Evolutionary conservation across 2,888 invertebrate species (phyloP).

Genomic region (Ophioninae sp.): DNA sequence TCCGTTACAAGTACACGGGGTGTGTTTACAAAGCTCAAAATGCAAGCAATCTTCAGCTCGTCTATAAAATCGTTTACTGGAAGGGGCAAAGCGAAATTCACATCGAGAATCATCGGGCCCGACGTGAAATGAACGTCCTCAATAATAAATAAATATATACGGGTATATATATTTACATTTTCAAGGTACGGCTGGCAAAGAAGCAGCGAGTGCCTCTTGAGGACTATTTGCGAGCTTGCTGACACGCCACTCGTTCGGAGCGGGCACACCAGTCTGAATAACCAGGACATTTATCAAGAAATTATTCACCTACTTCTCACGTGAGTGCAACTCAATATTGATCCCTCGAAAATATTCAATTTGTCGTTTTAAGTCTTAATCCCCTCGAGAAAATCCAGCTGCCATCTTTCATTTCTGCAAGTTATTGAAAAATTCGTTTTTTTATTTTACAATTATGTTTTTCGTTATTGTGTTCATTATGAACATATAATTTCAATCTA

Average conservation of each 20-base stretch:
- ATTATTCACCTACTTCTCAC: slow-evolving; percentile 86
- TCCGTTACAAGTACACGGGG: background rate
- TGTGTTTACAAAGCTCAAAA: slow-evolving; percentile 7
- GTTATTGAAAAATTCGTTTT: no score
- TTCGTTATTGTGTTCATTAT: no score
- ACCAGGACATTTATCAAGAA: slow-evolving; percentile 86
- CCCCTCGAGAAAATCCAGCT: background rate
- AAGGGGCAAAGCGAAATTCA: slow-evolving; percentile 35
- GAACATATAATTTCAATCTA: no score
- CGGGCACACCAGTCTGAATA: slow-evolving; percentile 79
- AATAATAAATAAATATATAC: background rate
- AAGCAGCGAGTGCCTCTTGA: slow-evolving; percentile 85
- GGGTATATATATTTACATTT: slow-evolving; percentile 63
- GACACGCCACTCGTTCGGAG: slow-evolving; percentile 81
- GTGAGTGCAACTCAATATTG: slow-evolving; percentile 82
- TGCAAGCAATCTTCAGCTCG: background rate
- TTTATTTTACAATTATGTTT: no score
- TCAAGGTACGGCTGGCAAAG: slow-evolving; percentile 83
- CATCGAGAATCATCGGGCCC: slow-evolving; percentile 37
- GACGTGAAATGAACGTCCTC: slow-evolving; percentile 25
- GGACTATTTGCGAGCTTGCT: slow-evolving; percentile 86
- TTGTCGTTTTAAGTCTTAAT: background rate
- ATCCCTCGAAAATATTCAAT: background rate
- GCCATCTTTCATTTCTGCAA: background rate
- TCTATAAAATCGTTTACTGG: slow-evolving; percentile 15